Base-by-base conservation (phyloP, 2,888 invertebrate genomes). In the Oscheius onirici region DNA sequence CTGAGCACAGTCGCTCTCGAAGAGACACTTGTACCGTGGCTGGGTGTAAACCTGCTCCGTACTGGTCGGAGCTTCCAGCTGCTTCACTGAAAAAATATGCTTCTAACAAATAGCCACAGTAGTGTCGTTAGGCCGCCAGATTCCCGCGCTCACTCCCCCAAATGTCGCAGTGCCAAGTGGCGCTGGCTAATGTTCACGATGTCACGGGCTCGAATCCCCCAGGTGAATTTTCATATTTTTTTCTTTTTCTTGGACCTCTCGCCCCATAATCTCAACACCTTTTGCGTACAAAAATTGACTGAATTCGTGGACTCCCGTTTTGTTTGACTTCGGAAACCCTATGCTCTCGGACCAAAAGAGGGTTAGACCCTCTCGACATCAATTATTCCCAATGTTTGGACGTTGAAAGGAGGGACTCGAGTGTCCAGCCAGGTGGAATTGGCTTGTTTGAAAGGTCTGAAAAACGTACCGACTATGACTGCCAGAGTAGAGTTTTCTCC, bases 1-100 rank as follows among this genome's bases (percentile, higher is more conserved):
- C 51, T 76, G 75, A 46, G 74, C 72, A 60, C 84, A 85, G 22
- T 77, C 78, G 44, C 73, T 74, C 44, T 82, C 78, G 67, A 82
- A 82, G 1, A 82, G 69, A 55, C 82, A 82, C 13, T 78, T 74
- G 55, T 79, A 82, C 52, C 76, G 73, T 10, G 65, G 46, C 44
- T 72, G 73, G 51, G 70, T 71, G 55, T 77, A 73, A 43, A 80
- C 76, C 41, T 75, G 74, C 69, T 71, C 74, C 0, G 73, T 66
- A 2, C 66, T 55, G 22, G 73, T 68, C 2, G 79, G 77, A 20
- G 76, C 76, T 41, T 78, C 79, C 1, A 78, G 72, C 69, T 77
- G 79, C 60, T 77, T 79, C 1, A 75, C 79, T 79, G 68, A 52
- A 78, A 76, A 61, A 17, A n/a, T n/a, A n/a, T n/a, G n/a, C 41